A percentile compares a stretch with the other conserved stretches of the same genome.
Conservation (phyloP, 92 coral and sea anemone genomes). For the Epizoanthus scotinus region DNA sequence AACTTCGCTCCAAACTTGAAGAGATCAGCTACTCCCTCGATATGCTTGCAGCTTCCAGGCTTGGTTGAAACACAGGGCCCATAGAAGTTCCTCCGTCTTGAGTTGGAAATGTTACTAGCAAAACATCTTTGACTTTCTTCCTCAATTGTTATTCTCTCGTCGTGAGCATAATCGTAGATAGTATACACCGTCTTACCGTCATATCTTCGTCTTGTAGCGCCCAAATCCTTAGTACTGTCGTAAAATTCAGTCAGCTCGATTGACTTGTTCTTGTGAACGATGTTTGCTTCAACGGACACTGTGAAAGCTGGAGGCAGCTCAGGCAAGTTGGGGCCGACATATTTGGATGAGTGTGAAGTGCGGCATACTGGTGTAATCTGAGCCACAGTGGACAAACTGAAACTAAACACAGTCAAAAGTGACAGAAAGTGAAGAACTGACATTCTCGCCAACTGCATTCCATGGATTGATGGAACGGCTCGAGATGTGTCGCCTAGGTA, state of each 20-base stretch:
- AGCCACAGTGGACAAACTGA: conserved; percentile 33
- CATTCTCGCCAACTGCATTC: background rate
- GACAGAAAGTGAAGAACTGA: background rate
- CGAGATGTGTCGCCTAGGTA: no score
- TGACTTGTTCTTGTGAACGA: conserved; percentile 63
- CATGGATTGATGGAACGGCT: background rate
- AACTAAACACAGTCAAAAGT: conserved; percentile 11
- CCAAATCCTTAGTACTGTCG: conserved; percentile 55
- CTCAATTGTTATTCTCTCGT: conserved; percentile 56
- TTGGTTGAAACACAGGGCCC: conserved; percentile 41
- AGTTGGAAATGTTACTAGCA: conserved; percentile 29
- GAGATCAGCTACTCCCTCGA: conserved; percentile 64
- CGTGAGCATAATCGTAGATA: conserved; percentile 69
- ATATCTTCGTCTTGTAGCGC: conserved; percentile 31
- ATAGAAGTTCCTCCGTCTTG: conserved; percentile 39
- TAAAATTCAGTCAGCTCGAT: conserved; percentile 51
- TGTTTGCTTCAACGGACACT: conserved; percentile 55
- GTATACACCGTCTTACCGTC: conserved; percentile 39
- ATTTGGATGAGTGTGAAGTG: conserved; percentile 20
- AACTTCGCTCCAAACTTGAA: conserved; percentile 58
- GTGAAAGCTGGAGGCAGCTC: conserved; percentile 61
- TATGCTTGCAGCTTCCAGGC: conserved; percentile 45
- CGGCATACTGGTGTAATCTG: conserved; percentile 52
- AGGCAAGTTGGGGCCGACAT: conserved; percentile 64
- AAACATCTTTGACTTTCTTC: conserved; percentile 43